Base-by-base conservation (phyloP, 1,140 invertebrate species). In the Formica exsecta region DNA sequence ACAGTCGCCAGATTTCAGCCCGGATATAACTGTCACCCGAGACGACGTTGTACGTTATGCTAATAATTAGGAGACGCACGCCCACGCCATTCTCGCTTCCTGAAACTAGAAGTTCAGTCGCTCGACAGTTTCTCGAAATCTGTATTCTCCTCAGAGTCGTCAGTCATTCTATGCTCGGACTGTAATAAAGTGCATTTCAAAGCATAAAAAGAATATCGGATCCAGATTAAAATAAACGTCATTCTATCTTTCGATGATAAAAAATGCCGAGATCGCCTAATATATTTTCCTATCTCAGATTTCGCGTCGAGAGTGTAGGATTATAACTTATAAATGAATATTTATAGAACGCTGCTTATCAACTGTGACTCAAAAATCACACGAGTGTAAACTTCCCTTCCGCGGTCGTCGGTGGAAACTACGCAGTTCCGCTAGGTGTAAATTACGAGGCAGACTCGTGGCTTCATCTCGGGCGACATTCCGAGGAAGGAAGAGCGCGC, bases 1-100 rank as follows among this genome's bases (percentile, higher is more conserved):
- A 92, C 91, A 93, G 91, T 92, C 92, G 92, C 91, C 90, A 92
- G 93, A 93, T 91, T 88, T 81, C 61, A 83, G 77, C 89, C 94
- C 91, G 93, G 93, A 94, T 93, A 93, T 91, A 92, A 88, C 91
- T 89, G 93, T 93, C 93, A 94, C 86, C 88, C 87, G 88, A 92
- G 89, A 83, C 89, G 70, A 76, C 77, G 62, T 86, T 90, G 87
- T 85, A 83, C 79, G 84, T 91, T 84, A 89, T 76, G 83, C 84
- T 86, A 73, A 90, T 94, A 94, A 94, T 94, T 94, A 94, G 86
- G 88, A 92, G 89, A 65, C 85, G 83, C 89, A 91, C 87, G 92
- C 85, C 85, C 86, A 87, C 80, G 44, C 36, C 80, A 65, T 77
- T 68, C 68, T 51, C 36, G 41, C 66, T 85, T 65, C 48, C 81